Evolutionary conservation across 2,888 invertebrate genomes (phyloP).

Genomic region (Hyles lineata): DNA sequence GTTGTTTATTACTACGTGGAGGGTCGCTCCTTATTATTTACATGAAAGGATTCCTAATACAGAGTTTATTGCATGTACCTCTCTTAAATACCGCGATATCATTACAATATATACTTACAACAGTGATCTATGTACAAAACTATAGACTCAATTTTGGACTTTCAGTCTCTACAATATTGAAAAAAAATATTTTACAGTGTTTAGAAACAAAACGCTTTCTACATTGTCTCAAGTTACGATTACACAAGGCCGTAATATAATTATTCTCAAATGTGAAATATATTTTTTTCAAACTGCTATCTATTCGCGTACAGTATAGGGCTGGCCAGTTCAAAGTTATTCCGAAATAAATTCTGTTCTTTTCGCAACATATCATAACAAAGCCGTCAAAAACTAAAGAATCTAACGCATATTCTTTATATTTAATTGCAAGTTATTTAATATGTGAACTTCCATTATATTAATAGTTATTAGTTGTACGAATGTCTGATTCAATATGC

Average conservation of each 20-base stretch:
- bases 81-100: conserved; percentile 77
- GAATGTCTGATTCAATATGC: conserved; percentile 2
- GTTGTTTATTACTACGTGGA: conserved; percentile 45
- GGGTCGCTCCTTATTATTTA: conserved; percentile 68
- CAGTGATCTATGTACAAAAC: conserved; percentile 83
- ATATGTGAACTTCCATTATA: neutral
- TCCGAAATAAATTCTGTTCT: neutral
- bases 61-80: conserved; percentile 81
- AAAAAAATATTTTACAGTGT: conserved; percentile 70
- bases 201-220: conserved; percentile 64
- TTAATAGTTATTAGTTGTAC: neutral
- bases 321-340: conserved; percentile 39
- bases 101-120: conserved; percentile 81
- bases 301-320: conserved; percentile 35
- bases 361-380: neutral
- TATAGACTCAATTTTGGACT: conserved; percentile 84
- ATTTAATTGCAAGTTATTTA: neutral
- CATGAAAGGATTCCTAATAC: conserved; percentile 75
- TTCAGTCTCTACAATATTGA: conserved; percentile 82
- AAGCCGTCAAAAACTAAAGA: too few relatives aligned
- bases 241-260: conserved; percentile 77
- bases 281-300: neutral
- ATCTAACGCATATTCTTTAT: neutral
- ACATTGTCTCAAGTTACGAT: conserved; percentile 67
- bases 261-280: conserved; percentile 44